Percentiles rank a stretch among this genome's conserved stretches.
Evolutionary conservation across 2,797 vertebrate genomes (phyloP).

Genomic region (Coranthus polyacanthus): DNA sequence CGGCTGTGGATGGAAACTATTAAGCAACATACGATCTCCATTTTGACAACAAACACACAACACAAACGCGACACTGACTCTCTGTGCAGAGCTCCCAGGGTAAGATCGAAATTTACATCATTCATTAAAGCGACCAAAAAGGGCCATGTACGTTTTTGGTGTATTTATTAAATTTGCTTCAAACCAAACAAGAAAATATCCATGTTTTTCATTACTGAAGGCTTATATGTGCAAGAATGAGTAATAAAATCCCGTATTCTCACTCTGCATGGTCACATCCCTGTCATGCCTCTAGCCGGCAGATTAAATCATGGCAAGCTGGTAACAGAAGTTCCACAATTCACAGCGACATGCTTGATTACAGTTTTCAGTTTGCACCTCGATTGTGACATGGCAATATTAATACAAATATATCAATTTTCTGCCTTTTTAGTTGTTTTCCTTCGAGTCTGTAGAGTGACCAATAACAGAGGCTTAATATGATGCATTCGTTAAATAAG

Average conservation of each 20-base stretch:
- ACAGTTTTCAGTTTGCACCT: constrained; percentile 22
- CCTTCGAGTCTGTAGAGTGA: constrained; percentile 13
- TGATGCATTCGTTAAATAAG: constrained; percentile 19
- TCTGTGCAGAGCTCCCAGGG: constrained; percentile 10
- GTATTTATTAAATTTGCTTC: constrained; percentile 19
- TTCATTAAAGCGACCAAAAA: constrained; percentile 19
- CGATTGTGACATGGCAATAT: constrained; percentile 31
- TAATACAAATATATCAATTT: neutral
- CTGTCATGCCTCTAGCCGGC: constrained; percentile 19
- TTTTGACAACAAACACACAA: constrained; percentile 28
- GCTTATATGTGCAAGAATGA: constrained; percentile 2
- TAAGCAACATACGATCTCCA: constrained; percentile 11
- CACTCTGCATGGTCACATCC: constrained; percentile 19
- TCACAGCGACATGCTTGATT: constrained; percentile 11
- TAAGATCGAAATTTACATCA: constrained; percentile 17
- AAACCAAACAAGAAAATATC: constrained; percentile 8
- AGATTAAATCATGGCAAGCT: constrained; percentile 18
- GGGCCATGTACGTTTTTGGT: constrained; percentile 12
- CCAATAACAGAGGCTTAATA: too few relatives aligned
- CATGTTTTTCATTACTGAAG: too few relatives aligned
- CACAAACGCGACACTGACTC: constrained; percentile 21
- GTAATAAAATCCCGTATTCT: constrained; percentile 22
- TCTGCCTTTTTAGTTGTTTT: constrained; percentile 7
- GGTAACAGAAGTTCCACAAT: constrained; percentile 1
- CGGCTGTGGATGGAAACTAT: constrained; percentile 55